Conservation (phyloP, 2,113 vertebrate species). For the Jacana jacana region DNA sequence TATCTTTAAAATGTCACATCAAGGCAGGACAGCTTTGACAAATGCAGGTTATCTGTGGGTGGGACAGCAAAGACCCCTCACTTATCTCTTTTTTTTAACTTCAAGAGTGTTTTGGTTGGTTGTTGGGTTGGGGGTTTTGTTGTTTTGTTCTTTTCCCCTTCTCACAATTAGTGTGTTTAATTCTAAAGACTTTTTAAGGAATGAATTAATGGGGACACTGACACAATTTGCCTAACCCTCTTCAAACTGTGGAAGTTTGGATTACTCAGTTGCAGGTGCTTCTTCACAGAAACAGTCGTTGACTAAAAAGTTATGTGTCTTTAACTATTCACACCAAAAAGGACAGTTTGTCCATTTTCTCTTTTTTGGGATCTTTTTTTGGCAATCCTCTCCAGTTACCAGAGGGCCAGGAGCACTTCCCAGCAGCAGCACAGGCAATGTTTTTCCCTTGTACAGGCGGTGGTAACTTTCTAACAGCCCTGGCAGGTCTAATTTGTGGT, state of each 20-base stretch:
- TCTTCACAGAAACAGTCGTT: not conserved
- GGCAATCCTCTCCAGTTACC: not conserved
- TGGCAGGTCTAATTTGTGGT: not conserved
- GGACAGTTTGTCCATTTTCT: not conserved
- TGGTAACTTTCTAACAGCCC: not conserved
- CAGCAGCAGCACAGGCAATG: not conserved
- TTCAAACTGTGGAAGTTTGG: not conserved
- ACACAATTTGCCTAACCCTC: not conserved
- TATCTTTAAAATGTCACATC: not conserved
- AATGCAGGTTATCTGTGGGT: not conserved
- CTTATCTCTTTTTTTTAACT: not conserved
- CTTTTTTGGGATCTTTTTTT: not conserved
- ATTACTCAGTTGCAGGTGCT: not conserved
- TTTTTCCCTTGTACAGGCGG: not conserved
- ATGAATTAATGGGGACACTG: not conserved
- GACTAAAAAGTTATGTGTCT: not conserved
- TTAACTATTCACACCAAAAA: not conserved
- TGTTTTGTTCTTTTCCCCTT: not conserved
- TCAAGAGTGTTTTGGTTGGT: not conserved
- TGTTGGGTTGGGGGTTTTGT: not conserved
- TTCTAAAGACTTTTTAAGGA: not conserved
- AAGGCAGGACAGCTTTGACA: not conserved
- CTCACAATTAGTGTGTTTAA: not conserved
- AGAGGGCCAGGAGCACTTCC: not conserved
- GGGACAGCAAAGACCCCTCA: not conserved